Base-by-base conservation (phyloP, 2,113 vertebrate genomes). In the Talpa occidentalis region DNA sequence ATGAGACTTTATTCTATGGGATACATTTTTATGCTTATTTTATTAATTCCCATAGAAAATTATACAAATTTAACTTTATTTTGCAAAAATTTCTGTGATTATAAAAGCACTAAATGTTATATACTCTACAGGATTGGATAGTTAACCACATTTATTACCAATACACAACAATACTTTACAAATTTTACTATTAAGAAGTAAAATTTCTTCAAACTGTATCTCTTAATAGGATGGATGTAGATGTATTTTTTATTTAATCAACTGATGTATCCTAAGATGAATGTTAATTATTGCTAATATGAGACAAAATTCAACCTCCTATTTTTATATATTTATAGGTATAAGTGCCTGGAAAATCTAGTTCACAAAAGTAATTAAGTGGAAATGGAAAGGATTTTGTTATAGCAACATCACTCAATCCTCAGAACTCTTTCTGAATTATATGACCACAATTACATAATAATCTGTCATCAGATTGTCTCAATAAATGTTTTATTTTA, bases 401-500 rank as follows among this genome's bases (percentile, higher is more conserved):
- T 56, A n/a, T 1, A 91, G 47, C 64, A 82, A 24, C 73, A 54
- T 49, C 24, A 15, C 59, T 89, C 44, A 70, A 2, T 91, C 82
- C 54, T 85, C 70, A 82, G 52, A 91, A 73, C 30, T 62, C 52
- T 94, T 84, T n/a, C n/a, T 77, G 64, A 95, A 37, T 49, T 80
- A 26, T 40, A 24, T 80, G 32, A 35, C 73, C 86, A 42, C 32
- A 78, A 47, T 74, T 82, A 90, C 47, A 32, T 42, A 85, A 40
- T 72, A 79, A 70, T 73, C 74, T 89, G 54, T 86, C 72, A 93
- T 80, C 56, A 83, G 5, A 49, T 77, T 59, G 6, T 93, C 84
- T 87, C 67, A 89, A 86, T 89, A 88, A 88, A 67, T n/a, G 60
- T 76, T 90, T 97, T 93, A 69, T 73, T 77, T 81, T 77, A 88